phyloP scores from a whole-genome alignment of 2,888 invertebrate genomes.

The Graphium colonna region DNA sequence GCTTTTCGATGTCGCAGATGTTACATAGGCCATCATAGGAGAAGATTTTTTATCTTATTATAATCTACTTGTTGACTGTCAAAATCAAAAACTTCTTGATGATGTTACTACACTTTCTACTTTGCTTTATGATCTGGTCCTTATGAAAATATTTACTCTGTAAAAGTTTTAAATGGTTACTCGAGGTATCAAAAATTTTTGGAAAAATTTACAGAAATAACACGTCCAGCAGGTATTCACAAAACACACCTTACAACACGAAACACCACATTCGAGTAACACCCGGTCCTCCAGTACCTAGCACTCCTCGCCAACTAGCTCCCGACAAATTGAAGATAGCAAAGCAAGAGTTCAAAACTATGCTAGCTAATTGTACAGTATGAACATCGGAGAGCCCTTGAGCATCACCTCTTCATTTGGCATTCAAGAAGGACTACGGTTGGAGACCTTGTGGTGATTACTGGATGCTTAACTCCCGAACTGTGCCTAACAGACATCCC shows the following conservation, averaged over 20 bases:
- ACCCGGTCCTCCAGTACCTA: conserved; percentile 24
- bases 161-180: too few relatives aligned
- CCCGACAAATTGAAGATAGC: conserved; percentile 15
- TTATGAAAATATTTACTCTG: too few relatives aligned
- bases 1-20: too few relatives aligned
- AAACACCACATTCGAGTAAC: conserved; percentile 28
- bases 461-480: neutral
- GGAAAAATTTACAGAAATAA: conserved; percentile 4
- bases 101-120: too few relatives aligned
- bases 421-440: neutral
- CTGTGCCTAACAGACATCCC: neutral
- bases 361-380: conserved; percentile 29
- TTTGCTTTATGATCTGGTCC: too few relatives aligned
- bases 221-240: conserved; percentile 21
- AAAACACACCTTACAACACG: conserved; percentile 22
- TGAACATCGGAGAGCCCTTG: neutral
- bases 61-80: too few relatives aligned
- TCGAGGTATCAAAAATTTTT: too few relatives aligned
- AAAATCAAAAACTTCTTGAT: too few relatives aligned
- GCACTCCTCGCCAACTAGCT: neutral
- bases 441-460: conserved; percentile 1
- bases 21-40: too few relatives aligned
- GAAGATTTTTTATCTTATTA: too few relatives aligned
- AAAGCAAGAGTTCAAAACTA: conserved; percentile 21
- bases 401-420: neutral